Conservation (phyloP, 2,797 vertebrate genomes). For the Crenuchus spilurus region DNA sequence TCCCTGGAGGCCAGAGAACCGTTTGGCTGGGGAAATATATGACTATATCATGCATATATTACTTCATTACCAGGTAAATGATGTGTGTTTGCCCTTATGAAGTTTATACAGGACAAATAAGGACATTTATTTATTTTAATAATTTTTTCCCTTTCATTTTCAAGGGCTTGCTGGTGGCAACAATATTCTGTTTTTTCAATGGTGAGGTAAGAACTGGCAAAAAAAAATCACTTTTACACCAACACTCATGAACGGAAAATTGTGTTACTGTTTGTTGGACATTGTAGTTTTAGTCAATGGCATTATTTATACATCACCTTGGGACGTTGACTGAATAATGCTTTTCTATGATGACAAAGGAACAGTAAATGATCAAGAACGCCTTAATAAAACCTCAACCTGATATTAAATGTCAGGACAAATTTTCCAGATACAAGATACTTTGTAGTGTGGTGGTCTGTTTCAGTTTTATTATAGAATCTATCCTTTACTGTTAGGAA, state of each 20-base stretch:
- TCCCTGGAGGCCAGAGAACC: slow-evolving; percentile 95
- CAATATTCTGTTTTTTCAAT: slow-evolving; percentile 99
- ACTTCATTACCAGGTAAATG: slow-evolving; percentile 94
- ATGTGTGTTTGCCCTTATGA: background rate
- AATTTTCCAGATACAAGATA: background rate
- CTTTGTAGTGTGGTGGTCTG: too few species aligned
- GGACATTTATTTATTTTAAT: slow-evolving; percentile 37
- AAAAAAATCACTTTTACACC: background rate
- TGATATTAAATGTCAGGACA: background rate
- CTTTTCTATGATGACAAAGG: background rate
- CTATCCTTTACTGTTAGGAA: too few species aligned
- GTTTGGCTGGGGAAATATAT: slow-evolving; percentile 90
- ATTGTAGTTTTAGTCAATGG: background rate
- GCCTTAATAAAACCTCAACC: background rate
- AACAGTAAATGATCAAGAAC: background rate
- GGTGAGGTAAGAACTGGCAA: slow-evolving; percentile 85
- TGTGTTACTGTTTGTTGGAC: background rate
- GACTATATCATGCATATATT: slow-evolving; percentile 97
- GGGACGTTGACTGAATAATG: background rate
- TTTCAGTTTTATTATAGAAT: too few species aligned
- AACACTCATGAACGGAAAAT: background rate
- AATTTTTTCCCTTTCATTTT: slow-evolving; percentile 50
- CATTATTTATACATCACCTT: background rate
- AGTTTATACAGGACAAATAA: background rate
- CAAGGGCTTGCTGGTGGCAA: slow-evolving; percentile 94